Percentiles rank a stretch among this genome's conserved stretches.
phyloP scores from a whole-genome alignment of 2,888 invertebrate species.

The Thysanoteuthis rhombus region DNA sequence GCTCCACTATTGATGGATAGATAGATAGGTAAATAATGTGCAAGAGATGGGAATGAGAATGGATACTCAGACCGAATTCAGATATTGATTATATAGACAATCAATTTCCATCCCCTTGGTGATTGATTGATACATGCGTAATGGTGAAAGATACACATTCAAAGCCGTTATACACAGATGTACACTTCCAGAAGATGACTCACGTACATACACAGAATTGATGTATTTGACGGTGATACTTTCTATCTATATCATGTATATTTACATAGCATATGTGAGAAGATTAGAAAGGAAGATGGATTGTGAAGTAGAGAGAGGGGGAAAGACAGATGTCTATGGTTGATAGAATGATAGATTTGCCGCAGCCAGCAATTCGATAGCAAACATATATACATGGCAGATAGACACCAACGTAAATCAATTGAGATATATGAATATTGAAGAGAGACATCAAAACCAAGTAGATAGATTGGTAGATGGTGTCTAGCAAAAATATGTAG shows the following conservation, averaged over 20 bases:
- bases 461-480: not conserved
- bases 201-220: not conserved
- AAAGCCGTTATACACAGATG: not conserved
- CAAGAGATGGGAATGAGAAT: not conserved
- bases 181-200: not conserved
- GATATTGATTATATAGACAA: not conserved
- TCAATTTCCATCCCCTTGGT: not conserved
- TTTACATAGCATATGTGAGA: not conserved
- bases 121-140: not conserved
- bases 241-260: not conserved
- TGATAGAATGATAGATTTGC: not conserved
- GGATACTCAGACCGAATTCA: constrained; percentile 12
- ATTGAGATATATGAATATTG: not conserved
- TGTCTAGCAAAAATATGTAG: not conserved
- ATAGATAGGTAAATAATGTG: not conserved
- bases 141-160: not conserved
- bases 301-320: not conserved
- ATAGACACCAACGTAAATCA: not conserved
- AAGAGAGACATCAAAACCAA: not conserved
- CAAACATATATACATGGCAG: not conserved
- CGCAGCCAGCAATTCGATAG: not conserved
- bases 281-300: not conserved
- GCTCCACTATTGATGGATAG: not conserved
- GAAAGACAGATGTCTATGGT: not conserved
- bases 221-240: not conserved